Conservation (phyloP, 2,797 vertebrate genomes). For the Apogon talboti region DNA sequence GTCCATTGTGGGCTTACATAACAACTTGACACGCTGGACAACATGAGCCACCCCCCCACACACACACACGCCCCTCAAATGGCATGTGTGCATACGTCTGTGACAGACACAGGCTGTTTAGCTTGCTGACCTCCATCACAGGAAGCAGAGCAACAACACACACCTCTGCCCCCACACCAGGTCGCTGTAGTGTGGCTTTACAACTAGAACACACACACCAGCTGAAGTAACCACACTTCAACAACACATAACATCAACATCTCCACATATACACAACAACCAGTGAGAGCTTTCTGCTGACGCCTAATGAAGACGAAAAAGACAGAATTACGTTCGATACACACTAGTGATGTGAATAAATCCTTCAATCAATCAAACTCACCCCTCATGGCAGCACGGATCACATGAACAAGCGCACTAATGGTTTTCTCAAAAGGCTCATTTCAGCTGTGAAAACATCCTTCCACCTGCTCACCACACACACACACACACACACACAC, state of each 20-base stretch:
- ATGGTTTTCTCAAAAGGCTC: slow-evolving; percentile 24
- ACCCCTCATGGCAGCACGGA: neutral
- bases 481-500: slow-evolving; percentile 9
- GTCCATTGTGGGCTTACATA: slow-evolving; percentile 39
- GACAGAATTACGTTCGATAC: neutral
- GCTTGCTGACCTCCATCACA: slow-evolving; percentile 22
- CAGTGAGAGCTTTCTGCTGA: slow-evolving; percentile 1
- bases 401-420: slow-evolving; percentile 19
- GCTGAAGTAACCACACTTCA: slow-evolving; percentile 28
- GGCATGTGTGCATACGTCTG: slow-evolving; percentile 26
- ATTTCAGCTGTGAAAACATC: slow-evolving; percentile 75
- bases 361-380: slow-evolving; percentile 5
- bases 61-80: neutral
- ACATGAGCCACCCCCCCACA: slow-evolving; percentile 27
- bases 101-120: slow-evolving; percentile 11
- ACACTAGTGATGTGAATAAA: slow-evolving; percentile 7
- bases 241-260: neutral
- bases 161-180: neutral
- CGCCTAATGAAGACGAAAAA: slow-evolving; percentile 17
- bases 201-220: slow-evolving; percentile 11
- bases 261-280: neutral
- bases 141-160: slow-evolving; percentile 4
- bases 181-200: slow-evolving; percentile 11
- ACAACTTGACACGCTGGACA: slow-evolving; percentile 42
- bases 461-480: slow-evolving; percentile 45